Conservation (phyloP, 2,113 vertebrate genomes). For the Hydrochoerus hydrochaeris region DNA sequence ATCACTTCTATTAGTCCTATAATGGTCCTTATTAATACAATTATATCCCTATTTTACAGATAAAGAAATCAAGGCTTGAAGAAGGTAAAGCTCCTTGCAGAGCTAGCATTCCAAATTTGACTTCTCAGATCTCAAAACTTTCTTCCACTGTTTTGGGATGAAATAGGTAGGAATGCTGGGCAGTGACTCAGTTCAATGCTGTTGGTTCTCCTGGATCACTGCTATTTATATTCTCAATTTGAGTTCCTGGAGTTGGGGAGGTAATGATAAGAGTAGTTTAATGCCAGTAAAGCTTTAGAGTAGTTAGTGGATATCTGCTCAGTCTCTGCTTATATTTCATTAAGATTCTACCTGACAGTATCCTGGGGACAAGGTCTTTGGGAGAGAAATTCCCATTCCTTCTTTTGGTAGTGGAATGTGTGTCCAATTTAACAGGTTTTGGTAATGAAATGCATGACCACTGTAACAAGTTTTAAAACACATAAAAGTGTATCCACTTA, state of each 20-base stretch:
- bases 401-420: not conserved
- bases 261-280: not conserved
- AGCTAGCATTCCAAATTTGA: not conserved
- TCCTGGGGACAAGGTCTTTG: not conserved
- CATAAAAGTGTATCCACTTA: not conserved
- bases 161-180: not conserved
- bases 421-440: not conserved
- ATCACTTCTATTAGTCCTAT: not conserved
- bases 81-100: not conserved
- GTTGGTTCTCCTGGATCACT: not conserved
- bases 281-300: not conserved
- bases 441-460: not conserved
- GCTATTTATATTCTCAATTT: not conserved
- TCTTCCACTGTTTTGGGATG: not conserved
- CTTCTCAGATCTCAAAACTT: not conserved
- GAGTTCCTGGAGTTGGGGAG: not conserved
- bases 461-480: not conserved
- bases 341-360: not conserved
- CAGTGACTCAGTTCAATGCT: not conserved
- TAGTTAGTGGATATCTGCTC: not conserved
- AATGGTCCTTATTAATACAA: not conserved
- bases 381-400: not conserved
- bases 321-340: not conserved
- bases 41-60: not conserved
- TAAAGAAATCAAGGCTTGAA: constrained; percentile 20